Percentiles rank a stretch among this genome's conserved stretches.
phyloP scores from a whole-genome alignment of 2,797 vertebrate genomes.

The Jordanella pulchra region DNA sequence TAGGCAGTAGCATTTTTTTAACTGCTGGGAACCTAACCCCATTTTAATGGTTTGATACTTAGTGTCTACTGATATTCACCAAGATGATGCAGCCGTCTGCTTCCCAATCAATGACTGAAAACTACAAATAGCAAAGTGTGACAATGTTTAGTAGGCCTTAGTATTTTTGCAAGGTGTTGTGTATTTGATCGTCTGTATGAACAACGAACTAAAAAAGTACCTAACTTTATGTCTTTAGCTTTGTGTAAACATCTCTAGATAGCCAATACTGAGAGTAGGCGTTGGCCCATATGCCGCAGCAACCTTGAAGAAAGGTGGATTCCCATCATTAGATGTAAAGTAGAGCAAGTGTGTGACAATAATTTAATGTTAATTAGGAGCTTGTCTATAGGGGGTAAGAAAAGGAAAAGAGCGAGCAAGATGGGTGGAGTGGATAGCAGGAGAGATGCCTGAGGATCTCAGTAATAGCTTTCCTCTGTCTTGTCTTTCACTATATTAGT shows the following conservation, averaged over 20 bases:
- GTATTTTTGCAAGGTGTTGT: neutral
- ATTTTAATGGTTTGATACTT: neutral
- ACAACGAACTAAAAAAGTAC: conserved; percentile 29
- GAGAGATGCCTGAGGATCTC: conserved; percentile 49
- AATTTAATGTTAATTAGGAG: conserved; percentile 70
- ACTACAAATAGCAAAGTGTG: neutral
- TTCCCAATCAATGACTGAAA: neutral
- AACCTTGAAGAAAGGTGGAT: conserved; percentile 48
- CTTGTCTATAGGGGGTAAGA: conserved; percentile 53
- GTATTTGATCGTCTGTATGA: conserved; percentile 41
- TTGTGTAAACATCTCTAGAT: conserved; percentile 15
- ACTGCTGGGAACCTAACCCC: neutral
- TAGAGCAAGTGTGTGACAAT: conserved; percentile 47
- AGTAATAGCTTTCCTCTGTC: conserved; percentile 51
- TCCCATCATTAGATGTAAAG: conserved; percentile 52
- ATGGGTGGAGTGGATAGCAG: conserved; percentile 29
- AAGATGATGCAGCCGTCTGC: neutral
- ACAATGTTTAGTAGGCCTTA: neutral
- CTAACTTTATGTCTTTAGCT: conserved; percentile 36
- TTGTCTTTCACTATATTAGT: conserved; percentile 63
- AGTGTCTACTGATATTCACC: neutral
- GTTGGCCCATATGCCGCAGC: conserved; percentile 20
- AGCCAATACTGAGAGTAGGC: conserved; percentile 12
- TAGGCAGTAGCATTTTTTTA: neutral
- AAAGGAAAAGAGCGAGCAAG: conserved; percentile 31